Evolutionary conservation across 1,140 invertebrate genomes (phyloP).

Genomic region (Xylocopa sonorina): DNA sequence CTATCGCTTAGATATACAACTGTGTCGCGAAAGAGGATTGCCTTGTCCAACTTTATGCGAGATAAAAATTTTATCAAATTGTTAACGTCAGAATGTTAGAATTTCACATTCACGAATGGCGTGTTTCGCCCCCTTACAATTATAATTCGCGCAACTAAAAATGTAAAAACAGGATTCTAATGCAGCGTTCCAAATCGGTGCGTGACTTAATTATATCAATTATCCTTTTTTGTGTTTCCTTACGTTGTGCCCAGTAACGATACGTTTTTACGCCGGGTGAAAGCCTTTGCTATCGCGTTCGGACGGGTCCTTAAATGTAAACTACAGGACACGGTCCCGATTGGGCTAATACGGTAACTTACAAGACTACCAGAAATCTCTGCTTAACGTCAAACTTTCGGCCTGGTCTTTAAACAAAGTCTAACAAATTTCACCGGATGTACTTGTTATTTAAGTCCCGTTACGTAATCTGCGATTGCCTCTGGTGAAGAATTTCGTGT

Average conservation of each 20-base stretch:
- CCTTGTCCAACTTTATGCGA: neutral
- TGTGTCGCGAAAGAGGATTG: neutral
- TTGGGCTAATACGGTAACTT: no score
- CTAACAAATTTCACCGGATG: neutral
- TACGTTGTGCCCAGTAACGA: neutral
- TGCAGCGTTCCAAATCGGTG: neutral
- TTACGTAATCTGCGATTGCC: neutral
- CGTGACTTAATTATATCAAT: neutral
- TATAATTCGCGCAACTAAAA: neutral
- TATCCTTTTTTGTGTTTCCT: conserved; percentile 3
- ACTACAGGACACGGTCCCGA: no score
- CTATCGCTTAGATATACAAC: neutral
- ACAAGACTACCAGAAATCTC: neutral
- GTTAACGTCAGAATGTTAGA: no score
- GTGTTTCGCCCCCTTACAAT: neutral
- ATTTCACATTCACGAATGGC: neutral
- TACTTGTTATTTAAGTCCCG: no score
- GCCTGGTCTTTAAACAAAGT: neutral
- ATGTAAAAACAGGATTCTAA: neutral
- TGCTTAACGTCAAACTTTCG: neutral
- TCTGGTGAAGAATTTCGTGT: no score
- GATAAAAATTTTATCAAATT: neutral
- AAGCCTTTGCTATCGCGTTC: neutral
- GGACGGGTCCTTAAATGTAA: neutral
- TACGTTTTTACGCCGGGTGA: neutral